Evolutionary conservation across 2,888 invertebrate genomes (phyloP), one percentile per base, ranked within the genome.

Genomic region (Drosophila buzzatii): DNA sequence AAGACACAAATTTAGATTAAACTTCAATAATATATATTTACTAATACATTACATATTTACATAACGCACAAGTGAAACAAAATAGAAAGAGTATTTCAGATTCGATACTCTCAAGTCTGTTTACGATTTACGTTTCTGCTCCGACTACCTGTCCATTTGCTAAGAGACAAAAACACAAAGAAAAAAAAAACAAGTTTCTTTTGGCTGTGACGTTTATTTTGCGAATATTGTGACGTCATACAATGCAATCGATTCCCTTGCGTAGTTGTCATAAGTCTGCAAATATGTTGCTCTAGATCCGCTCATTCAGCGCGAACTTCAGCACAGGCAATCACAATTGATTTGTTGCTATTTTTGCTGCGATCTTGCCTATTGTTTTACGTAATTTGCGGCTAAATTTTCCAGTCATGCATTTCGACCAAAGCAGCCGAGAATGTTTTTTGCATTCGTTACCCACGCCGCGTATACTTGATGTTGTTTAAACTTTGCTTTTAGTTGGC

Each of bases 361-460:
- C 33, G 33, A 33, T 33, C 33, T 45, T 41, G 42, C 42, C 23
- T 42, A 58, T 68, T 69, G 59, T 55, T 70, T 73, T 64, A 31
- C 33, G 58, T 27, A 59, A 70, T 62, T 67, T 72, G 47, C 62
- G 56, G 59, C 20, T 49, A 58, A 73, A 33, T 60, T 73, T 47
- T 45, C 23, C 39, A 44, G 62, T 20, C 56, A 47, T 58, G 60
- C 44, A 62, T 61, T 56, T 56, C 2, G 56, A 52, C 55, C 56
- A 5, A n/a, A 9, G 59, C 33, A 33, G 20, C 9, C n/a, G 39
- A 71, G 65, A 76, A 62, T 88, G 62, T 31, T n/a, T 23, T 45
- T 51, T 51, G 12, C 68, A 87, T 68, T 33, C 20, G 42, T 45
- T 45, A 79, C 82, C 79, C 81, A 89, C 89, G 87, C 71, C 39